Base-by-base conservation (phyloP, 2,797 vertebrate species). In the Spea hammondii region DNA sequence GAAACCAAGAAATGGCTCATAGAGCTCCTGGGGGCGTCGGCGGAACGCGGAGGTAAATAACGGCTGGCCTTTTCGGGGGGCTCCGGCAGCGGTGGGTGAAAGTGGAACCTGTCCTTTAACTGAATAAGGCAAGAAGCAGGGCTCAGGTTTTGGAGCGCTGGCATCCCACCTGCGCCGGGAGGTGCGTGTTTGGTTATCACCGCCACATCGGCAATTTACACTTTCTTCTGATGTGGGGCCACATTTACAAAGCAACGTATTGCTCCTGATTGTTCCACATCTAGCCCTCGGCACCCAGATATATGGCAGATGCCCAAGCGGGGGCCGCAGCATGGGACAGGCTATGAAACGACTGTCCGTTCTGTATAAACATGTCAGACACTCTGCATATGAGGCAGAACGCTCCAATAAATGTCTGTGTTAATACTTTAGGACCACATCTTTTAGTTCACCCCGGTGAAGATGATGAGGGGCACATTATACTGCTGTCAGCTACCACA, bases 381-480 rank as follows among this genome's bases (percentile, higher is more conserved):
- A 17, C 17, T 1, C 17, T 17, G 17, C 17, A 17, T 17, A 1
- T 17, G 17, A 0, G 17, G 17, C 17, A 17, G 1, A 17, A 17
- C 17, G 17, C 17, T 17, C 17, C 17, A 17, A 17, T 17, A 17
- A 17, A 59, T 59, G 12, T 13, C 5, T 64, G n/a, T 64, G n/a
- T 65, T 57, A 4, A 12, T 12, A 57, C 53, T 72, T n/a, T 51
- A 94, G 93, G 93, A 9, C 91, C 92, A 49, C 88, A 80, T 0
- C 83, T 94, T 7, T 69, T 93, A 65, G 91, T 90, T 65, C 93
- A 94, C 68, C 92, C 93, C 0, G 93, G 93, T 0, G 93, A 94
- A 73, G 93, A 94, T 5, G 88, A 89, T 72, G 84, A 78, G 4
- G 90, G 91, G 14, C 87, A 93, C 83, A 85, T 93, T 79, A 89